Percentiles rank a stretch among this genome's conserved stretches.
phyloP scores from a whole-genome alignment of 2,888 invertebrate genomes.

The Ornithoptera priamus region DNA sequence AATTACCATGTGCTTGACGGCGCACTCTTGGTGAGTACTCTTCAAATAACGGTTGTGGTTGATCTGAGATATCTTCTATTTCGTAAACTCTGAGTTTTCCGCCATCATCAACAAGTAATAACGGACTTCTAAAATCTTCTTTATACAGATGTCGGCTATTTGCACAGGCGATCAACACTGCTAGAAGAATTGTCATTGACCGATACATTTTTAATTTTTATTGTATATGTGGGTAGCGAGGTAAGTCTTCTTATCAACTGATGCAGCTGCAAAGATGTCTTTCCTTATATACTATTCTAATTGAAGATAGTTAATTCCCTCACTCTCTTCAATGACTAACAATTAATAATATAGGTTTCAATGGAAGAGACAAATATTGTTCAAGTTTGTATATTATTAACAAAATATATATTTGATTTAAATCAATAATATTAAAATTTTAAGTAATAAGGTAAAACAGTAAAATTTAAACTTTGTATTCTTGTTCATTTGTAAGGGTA shows the following conservation, averaged over 20 bases:
- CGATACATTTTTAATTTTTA: slow-evolving; percentile 1
- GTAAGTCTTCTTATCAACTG: neutral
- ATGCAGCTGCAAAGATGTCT: neutral
- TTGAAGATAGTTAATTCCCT: neutral
- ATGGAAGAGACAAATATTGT: neutral
- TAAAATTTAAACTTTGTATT: too few species aligned
- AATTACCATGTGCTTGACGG: slow-evolving; percentile 36
- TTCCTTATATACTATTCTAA: neutral
- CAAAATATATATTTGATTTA: too few species aligned
- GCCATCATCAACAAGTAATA: slow-evolving; percentile 12
- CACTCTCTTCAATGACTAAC: neutral
- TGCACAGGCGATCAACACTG: slow-evolving; percentile 1
- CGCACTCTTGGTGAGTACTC: slow-evolving; percentile 21
- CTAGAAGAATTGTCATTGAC: slow-evolving; percentile 2
- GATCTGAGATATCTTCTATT: slow-evolving; percentile 6
- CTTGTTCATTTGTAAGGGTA: too few species aligned
- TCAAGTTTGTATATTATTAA: too few species aligned
- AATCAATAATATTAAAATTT: too few species aligned
- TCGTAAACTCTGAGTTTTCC: neutral
- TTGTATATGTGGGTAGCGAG: neutral
- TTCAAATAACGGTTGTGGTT: neutral
- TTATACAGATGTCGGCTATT: slow-evolving; percentile 4
- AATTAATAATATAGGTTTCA: neutral
- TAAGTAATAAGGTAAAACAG: too few species aligned
- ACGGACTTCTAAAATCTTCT: neutral